Conservation (phyloP, 2,113 vertebrate genomes). For the Eudorcas thomsonii region DNA sequence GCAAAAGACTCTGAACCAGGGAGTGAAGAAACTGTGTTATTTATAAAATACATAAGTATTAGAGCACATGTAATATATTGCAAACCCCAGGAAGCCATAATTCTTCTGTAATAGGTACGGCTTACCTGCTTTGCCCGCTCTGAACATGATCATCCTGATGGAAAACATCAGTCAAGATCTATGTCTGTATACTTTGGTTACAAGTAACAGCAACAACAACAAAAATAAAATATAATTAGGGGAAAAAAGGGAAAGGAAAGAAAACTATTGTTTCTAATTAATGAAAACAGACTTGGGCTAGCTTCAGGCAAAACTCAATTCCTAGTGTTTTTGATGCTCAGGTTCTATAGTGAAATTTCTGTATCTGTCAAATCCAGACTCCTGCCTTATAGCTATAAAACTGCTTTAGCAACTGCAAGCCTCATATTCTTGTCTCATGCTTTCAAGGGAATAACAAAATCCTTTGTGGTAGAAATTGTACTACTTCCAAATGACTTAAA, state of each 20-base stretch:
- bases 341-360: not conserved
- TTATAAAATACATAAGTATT: not conserved
- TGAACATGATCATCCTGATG: not conserved
- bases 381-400: not conserved
- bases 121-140: not conserved
- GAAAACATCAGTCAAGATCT: not conserved
- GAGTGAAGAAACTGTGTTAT: not conserved
- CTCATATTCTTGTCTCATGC: not conserved
- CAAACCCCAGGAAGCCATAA: not conserved
- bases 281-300: not conserved
- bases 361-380: not conserved
- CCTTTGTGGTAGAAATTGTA: not conserved
- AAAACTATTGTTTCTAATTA: constrained; percentile 1
- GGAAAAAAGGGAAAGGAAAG: not conserved
- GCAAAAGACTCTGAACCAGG: not conserved
- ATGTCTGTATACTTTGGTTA: not conserved
- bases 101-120: not conserved
- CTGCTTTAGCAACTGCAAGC: not conserved
- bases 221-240: not conserved
- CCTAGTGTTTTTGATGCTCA: not conserved
- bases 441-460: not conserved
- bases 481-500: not conserved
- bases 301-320: not conserved
- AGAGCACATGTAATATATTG: not conserved
- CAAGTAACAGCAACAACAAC: not conserved